These are phyloP conservation scores for Clarias macrocephalus DNA, from an alignment of 2,113 vertebrate genomes.

Conservation along the genomic window DNA sequence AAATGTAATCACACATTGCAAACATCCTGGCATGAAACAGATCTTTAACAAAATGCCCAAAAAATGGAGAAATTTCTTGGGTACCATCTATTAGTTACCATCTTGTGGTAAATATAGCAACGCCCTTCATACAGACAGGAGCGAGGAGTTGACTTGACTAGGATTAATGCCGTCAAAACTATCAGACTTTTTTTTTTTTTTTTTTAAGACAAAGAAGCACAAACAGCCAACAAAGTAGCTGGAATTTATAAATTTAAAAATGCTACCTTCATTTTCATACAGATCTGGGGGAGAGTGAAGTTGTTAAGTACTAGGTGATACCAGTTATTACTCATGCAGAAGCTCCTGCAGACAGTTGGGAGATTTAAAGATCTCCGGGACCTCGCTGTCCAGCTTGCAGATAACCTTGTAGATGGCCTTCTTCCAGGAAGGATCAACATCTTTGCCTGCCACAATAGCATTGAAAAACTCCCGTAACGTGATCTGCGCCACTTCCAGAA, in stretches of 20 bases:
- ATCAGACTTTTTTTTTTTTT: conserved; percentile 48
- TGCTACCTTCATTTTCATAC: conserved; percentile 54
- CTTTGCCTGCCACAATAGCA: conserved; percentile 94
- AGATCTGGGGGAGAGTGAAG: conserved; percentile 36
- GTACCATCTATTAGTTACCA: conserved; percentile 47
- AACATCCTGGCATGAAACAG: conserved; percentile 76
- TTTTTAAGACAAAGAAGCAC: conserved; percentile 47
- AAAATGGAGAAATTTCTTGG: conserved; percentile 29
- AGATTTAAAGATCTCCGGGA: conserved; percentile 92
- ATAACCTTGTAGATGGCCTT: conserved; percentile 97
- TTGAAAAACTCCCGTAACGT: conserved; percentile 96
- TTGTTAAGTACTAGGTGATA: conserved; percentile 52
- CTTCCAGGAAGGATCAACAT: conserved; percentile 96
- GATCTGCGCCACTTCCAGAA: conserved; percentile 95
- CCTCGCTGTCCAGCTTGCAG: conserved; percentile 93
- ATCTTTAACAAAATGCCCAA: conserved; percentile 37
- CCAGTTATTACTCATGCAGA: conserved; percentile 86
- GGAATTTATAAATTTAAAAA: conserved; percentile 43
- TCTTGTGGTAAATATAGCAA: conserved; percentile 48
- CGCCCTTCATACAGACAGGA: conserved; percentile 47
- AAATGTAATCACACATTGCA: conserved; percentile 74
- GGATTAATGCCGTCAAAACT: conserved; percentile 63
- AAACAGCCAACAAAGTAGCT: conserved; percentile 55
- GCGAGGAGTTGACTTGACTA: conserved; percentile 47
- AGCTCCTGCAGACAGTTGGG: conserved; percentile 94